A percentile compares a stretch with the other conserved stretches of the same genome.
Evolutionary conservation across 2,113 vertebrate species (phyloP).

Genomic region (Gambusia affinis): DNA sequence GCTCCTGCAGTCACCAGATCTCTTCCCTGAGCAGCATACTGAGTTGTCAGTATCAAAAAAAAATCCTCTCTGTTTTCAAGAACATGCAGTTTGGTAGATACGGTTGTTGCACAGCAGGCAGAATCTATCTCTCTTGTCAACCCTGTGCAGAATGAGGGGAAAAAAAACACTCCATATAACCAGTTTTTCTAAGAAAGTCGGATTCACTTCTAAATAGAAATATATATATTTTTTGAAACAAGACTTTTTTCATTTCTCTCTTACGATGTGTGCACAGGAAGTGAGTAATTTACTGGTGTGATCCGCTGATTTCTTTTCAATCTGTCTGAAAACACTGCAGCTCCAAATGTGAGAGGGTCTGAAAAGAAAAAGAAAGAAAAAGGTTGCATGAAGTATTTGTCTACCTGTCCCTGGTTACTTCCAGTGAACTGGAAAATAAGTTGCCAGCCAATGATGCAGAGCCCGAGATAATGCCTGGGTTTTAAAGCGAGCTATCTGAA

Average conservation of each 20-base stretch:
- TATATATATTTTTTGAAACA: conserved; percentile 29
- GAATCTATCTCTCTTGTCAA: conserved; percentile 57
- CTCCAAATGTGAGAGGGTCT: conserved; percentile 37
- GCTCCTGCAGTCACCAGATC: conserved; percentile 50
- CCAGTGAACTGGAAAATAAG: conserved; percentile 83
- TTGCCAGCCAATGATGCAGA: conserved; percentile 68
- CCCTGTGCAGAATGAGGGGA: conserved; percentile 3
- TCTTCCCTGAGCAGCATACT: conserved; percentile 59
- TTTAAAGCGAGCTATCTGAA: conserved; percentile 71
- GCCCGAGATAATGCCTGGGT: conserved; percentile 64
- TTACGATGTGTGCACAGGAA: conserved; percentile 44
- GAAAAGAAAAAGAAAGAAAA: conserved; percentile 55
- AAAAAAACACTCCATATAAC: conserved; percentile 5
- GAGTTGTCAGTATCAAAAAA: conserved; percentile 61
- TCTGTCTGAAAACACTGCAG: conserved; percentile 56
- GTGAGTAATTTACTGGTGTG: conserved; percentile 31
- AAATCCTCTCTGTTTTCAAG: conserved; percentile 28
- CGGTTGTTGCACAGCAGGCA: conserved; percentile 60
- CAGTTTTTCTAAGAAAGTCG: conserved; percentile 22
- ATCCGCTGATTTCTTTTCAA: conserved; percentile 45
- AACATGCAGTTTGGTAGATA: conserved; percentile 52
- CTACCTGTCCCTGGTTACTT: conserved; percentile 72
- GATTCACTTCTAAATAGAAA: conserved; percentile 35
- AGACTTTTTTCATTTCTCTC: conserved; percentile 19
- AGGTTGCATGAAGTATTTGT: conserved; percentile 74